Conservation (phyloP, 2,797 vertebrate species). For the Crocodylus rhombifer region DNA sequence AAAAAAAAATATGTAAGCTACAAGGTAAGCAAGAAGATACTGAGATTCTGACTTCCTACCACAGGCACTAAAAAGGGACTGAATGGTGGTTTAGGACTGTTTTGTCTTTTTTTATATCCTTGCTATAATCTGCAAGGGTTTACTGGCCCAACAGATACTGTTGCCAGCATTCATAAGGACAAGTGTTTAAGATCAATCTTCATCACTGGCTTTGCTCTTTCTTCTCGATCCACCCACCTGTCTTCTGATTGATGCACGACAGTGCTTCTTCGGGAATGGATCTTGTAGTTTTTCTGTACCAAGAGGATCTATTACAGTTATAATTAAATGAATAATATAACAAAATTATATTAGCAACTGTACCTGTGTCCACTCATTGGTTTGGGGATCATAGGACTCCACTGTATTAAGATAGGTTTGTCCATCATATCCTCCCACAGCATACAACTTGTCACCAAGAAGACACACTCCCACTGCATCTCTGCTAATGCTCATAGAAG, state of each 20-base stretch:
- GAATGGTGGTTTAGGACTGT: no score
- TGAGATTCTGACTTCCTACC: no score
- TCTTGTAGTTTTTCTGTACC: constrained; percentile 5
- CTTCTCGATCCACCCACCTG: background rate
- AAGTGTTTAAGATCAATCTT: background rate
- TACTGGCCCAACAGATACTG: no score
- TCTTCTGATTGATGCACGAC: background rate
- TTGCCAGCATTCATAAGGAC: no score
- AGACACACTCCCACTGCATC: constrained; percentile 98
- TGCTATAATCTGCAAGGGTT: no score
- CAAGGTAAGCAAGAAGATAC: no score
- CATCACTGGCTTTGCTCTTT: background rate
- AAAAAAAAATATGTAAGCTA: no score
- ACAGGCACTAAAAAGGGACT: no score
- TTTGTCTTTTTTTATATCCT: no score
- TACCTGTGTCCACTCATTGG: constrained; percentile 98
- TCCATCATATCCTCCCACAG: constrained; percentile 96
- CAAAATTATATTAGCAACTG: constrained; percentile 3
- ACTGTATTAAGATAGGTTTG: constrained; percentile 96
- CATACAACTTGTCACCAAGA: constrained; percentile 94
- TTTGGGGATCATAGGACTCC: constrained; percentile 97
- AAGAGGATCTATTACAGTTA: background rate
- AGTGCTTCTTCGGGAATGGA: background rate
- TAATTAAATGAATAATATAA: background rate
- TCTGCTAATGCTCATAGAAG: constrained; percentile 97